Base-by-base conservation (phyloP, 2,888 invertebrate species). In the Pristionchus exspectatus region DNA sequence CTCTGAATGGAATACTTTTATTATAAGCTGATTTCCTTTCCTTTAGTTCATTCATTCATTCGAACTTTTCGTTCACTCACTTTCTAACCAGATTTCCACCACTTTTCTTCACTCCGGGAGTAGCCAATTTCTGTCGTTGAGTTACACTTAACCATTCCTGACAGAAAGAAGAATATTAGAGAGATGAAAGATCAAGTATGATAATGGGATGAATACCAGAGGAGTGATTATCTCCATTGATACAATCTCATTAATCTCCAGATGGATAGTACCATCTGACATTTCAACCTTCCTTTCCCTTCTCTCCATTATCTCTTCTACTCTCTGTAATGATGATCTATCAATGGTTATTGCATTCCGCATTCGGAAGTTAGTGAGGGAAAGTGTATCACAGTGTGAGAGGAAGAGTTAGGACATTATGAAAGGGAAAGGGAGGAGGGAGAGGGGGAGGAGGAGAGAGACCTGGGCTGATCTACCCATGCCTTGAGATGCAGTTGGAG, bases 61-160 rank as follows among this genome's bases (percentile, higher is more conserved):
- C 44, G 27, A 33, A 59, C 85, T 30, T 44, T 59, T 18, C 24
- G 3, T 5, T 30, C n/a, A 85, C 63, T 85, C 38, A 85, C 85
- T 85, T 85, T 33, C 50, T 56, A 87, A 69, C 87, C 18, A 69
- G 27, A 66, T 38, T 44, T 18, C 44, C 21, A 44, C 44, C 69
- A 69, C 24, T 87, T 50, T 56, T 69, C 50, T 33, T 38, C 30
- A 44, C 33, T 87, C 87, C 87, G 1, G 87, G 87, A 16, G 87
- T 87, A 7, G 69, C 69, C 16, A 54, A 56, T 27, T 69, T 87
- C 30, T 87, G 87, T 87, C 44, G 12, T 44, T 87, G 66, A 27
- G 87, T 87, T 14, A 87, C 87, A 38, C 30, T 87, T 16, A 87
- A 14, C 87, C 87, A 87, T 44, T 87, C 87, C 87, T 87, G 44